Conservation (phyloP, 2,113 vertebrate genomes). For the Oxyruncus cristatus region DNA sequence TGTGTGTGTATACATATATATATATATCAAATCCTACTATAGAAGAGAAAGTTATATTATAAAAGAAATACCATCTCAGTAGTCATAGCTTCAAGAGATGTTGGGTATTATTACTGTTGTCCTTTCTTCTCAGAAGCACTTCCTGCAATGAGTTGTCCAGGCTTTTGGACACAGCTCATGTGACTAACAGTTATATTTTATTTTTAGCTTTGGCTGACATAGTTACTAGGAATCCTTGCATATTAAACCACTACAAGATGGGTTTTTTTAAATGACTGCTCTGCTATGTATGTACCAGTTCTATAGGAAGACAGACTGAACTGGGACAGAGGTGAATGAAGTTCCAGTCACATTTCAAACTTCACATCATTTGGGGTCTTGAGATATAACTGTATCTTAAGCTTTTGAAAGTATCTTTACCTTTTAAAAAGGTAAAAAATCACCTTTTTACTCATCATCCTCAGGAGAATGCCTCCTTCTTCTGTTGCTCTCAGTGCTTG, state of each 20-base stretch:
- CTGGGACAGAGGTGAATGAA: neutral
- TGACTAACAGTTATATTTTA: neutral
- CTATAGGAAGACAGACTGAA: neutral
- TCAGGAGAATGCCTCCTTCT: neutral
- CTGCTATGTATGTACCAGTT: neutral
- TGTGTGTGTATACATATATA: fast-evolving
- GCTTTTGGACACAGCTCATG: neutral
- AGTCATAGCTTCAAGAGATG: neutral
- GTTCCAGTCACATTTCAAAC: neutral
- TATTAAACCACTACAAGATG: neutral
- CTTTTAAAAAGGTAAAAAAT: too few species aligned
- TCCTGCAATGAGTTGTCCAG: neutral
- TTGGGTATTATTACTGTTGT: neutral
- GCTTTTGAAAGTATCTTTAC: too few species aligned
- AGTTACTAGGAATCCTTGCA: neutral
- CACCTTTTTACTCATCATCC: neutral
- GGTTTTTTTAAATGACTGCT: neutral
- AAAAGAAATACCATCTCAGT: neutral
- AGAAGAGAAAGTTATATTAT: neutral
- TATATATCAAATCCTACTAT: neutral
- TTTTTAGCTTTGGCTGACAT: constrained; percentile 33
- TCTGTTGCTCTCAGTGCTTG: neutral
- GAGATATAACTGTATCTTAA: neutral
- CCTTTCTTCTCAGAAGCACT: neutral
- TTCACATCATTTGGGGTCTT: neutral